Conservation (phyloP, 2,888 invertebrate species). For the Dioctria linearis region DNA sequence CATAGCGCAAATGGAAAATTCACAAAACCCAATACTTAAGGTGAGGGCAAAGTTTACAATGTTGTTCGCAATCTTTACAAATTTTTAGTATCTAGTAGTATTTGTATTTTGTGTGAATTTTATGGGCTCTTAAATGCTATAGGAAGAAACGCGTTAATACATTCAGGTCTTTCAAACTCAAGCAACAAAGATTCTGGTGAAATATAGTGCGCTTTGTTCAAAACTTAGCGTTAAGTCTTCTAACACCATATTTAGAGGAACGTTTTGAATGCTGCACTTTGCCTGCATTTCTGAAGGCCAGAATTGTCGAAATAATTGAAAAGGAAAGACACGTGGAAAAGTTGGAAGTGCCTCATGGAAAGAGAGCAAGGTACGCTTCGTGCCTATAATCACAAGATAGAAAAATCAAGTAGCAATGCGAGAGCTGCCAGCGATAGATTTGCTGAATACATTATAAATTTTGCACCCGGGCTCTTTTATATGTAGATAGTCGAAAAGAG, state of each 20-base stretch:
- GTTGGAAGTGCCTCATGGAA: background rate
- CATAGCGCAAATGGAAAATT: too few species aligned
- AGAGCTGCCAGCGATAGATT: background rate
- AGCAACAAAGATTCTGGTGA: background rate
- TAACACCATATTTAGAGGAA: background rate
- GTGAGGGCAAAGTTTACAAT: too few species aligned
- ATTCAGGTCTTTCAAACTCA: background rate
- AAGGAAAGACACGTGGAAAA: background rate
- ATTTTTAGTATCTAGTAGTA: too few species aligned
- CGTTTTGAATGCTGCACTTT: background rate
- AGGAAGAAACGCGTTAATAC: background rate
- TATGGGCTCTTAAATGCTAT: background rate
- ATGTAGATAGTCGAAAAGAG: too few species aligned
- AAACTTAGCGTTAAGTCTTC: too few species aligned
- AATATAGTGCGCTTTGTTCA: background rate
- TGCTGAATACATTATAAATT: background rate
- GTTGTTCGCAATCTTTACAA: too few species aligned
- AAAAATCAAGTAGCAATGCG: background rate
- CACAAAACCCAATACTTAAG: too few species aligned
- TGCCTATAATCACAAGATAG: background rate
- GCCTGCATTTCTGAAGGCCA: background rate
- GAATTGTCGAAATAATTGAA: background rate
- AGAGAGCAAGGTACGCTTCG: background rate
- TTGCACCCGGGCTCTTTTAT: too few species aligned
- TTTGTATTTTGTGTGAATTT: too few species aligned